Conservation (phyloP, 2,797 vertebrate species). For the Calcarius lapponicus region DNA sequence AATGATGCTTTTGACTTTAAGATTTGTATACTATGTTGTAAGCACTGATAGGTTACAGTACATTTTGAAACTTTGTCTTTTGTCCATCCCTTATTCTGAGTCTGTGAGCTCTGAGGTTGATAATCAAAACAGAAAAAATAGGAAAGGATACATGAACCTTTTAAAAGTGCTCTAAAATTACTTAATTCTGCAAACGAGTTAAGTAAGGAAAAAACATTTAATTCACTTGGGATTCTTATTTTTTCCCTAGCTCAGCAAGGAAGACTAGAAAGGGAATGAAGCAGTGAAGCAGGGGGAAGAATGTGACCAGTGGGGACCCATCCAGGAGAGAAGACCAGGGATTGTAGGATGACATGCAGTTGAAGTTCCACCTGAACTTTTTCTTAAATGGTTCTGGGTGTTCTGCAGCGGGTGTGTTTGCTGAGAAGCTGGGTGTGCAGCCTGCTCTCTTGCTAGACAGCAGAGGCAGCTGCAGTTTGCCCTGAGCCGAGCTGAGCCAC, state of each 20-base stretch:
- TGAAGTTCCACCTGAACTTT: background rate
- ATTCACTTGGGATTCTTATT: background rate
- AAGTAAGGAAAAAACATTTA: background rate
- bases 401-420: background rate
- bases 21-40: background rate
- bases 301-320: too few relatives aligned
- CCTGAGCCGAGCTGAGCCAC: background rate
- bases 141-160: background rate
- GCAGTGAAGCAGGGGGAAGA: background rate
- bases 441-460: background rate
- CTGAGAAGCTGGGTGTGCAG: background rate
- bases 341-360: rapidly evolving
- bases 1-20: background rate
- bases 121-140: background rate
- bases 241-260: background rate
- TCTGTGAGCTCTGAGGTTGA: background rate
- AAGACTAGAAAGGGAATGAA: background rate
- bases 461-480: background rate
- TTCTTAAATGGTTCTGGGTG: background rate
- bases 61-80: background rate
- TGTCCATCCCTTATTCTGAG: background rate
- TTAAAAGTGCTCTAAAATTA: background rate
- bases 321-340: background rate
- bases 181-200: background rate
- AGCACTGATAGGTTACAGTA: background rate